Base-by-base conservation (phyloP, 1,140 invertebrate genomes). In the Euwallacea fornicatus region DNA sequence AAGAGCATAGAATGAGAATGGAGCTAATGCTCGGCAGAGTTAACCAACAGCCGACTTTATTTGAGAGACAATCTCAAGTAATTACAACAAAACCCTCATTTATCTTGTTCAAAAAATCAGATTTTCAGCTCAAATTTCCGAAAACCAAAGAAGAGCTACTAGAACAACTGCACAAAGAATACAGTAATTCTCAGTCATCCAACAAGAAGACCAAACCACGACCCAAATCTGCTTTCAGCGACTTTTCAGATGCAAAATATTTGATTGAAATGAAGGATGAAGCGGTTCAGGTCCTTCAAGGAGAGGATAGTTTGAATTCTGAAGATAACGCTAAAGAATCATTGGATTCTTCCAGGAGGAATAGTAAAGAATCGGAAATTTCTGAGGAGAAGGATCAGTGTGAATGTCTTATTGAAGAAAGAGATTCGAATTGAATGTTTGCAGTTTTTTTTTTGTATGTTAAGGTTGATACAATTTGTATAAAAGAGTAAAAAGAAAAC, bases 1-100 rank as follows among this genome's bases (percentile, higher is more conserved):
- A 90, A 73, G 87, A 88, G 76, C 88, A 89, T 81, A 82, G 85
- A 7, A 81, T 88, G 42, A 86, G 89, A 73, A 91, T 91, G 89
- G 87, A 90, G 79, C 77, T 87, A 68, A 91, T 91, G 89, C 81
- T 89, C 62, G 85, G 87, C 59, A 83, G 89, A 69, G 89, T 91
- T 0, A 86, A 87, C 58, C 84, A 84, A 73, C 89, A 90, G 75
- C 89, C 89, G 0, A 86, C 88, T 65, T 83, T 90, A 10, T 91
- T 90, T 74, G 88, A 90, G 80, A 82, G 89, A 59, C 87, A 89
- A 74, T 89, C 89, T n/a, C 85, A 88, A 74, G 88, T 89, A 76
- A 50, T 60, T 66, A 62, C 42, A 11, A 56, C 7, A 7, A 42
- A 41, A 9, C 16, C 16, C 21, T 56, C 55, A 2, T 56, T 9